Evolutionary conservation across 2,113 vertebrate species (phyloP), one percentile per base, ranked within the genome.

Genomic region (Hemibagrus wyckioides): DNA sequence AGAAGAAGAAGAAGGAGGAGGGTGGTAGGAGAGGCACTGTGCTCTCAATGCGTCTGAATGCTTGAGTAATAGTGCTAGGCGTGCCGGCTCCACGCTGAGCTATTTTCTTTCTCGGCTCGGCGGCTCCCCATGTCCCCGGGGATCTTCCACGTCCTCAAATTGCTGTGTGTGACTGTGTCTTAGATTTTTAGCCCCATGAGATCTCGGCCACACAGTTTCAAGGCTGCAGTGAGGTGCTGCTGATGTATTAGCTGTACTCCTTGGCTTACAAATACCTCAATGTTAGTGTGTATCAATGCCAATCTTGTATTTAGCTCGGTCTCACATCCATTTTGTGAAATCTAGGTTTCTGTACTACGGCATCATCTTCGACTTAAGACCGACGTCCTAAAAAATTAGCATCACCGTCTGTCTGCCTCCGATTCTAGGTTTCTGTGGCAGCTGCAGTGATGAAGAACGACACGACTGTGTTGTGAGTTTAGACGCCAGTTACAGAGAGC

Each of bases 71-170:
- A 65, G 65, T 54, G 54, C 76, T 80, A 69, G 28, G 41, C 11
- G 54, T 84, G 59, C 79, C 67, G 80, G 80, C 80, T 82, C 14
- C 71, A 59, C 19, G 80, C 71, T 69, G 82, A 87, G 89, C 86
- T 85, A 89, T 89, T 85, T 89, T 85, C 79, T 83, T 71, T 82
- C 56, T 80, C 33, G 57, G 80, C 69, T 73, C 19, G 33, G 41
- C 69, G n/a, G 54, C 80, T 63, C 33, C 41, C 4, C 56, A 57
- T 54, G 36, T 87, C 86, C 86, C 83, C 80, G 19, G 80, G 86
- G 80, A 83, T 83, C 23, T 63, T 33, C 56, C 11, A 15, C 48
- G 69, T 75, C 80, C 80, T 87, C 41, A 87, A 83, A 87, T 57
- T 77, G 56, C 30, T 65, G 56, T 17, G 11, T 63, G 36, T 10